phyloP scores from a whole-genome alignment of 2,113 vertebrate genomes.

The Daubentonia madagascariensis region DNA sequence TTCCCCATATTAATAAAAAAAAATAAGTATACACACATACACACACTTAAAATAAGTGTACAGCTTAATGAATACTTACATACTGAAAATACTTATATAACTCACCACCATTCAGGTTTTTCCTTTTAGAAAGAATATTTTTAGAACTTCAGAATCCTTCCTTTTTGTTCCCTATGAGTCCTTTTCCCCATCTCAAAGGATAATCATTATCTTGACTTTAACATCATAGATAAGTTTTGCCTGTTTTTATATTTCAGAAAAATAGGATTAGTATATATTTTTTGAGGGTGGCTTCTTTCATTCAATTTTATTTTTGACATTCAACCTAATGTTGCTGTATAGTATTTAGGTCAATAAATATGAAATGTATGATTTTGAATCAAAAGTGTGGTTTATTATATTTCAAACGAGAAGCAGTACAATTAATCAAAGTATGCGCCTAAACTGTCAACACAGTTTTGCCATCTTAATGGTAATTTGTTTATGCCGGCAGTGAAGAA shows the following conservation, averaged over 20 bases:
- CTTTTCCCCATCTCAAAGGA: neutral
- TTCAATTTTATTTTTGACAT: neutral
- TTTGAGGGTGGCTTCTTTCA: neutral
- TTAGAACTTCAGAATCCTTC: neutral
- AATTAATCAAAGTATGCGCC: too few species aligned
- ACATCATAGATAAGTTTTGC: neutral
- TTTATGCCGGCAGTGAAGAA: too few species aligned
- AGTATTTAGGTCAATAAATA: neutral
- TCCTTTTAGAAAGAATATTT: neutral
- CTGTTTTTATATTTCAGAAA: neutral
- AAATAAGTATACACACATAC: too few species aligned
- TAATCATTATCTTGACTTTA: neutral
- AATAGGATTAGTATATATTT: neutral
- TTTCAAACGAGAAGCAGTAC: too few species aligned
- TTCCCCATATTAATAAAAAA: too few species aligned
- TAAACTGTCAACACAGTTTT: too few species aligned
- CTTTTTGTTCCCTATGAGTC: neutral
- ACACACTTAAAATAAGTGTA: neutral
- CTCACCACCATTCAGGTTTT: too few species aligned
- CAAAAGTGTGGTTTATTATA: too few species aligned
- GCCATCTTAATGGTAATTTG: too few species aligned
- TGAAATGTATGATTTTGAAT: too few species aligned
- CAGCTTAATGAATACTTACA: neutral
- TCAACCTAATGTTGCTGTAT: neutral
- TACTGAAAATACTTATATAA: neutral